phyloP scores from a whole-genome alignment of 2,113 vertebrate genomes.

The Clarias magur region DNA sequence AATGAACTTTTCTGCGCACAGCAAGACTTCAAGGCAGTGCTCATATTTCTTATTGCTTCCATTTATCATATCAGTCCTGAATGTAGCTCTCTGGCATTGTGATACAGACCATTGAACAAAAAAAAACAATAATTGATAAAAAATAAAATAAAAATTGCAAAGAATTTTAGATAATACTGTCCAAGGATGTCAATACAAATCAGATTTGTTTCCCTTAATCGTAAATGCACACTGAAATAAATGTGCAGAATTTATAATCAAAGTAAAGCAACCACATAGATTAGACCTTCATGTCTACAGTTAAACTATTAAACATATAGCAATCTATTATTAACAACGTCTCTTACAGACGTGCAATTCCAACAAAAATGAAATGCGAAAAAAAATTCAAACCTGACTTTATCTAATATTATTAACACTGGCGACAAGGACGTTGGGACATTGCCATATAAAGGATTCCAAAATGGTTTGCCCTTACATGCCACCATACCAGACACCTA shows the following conservation, averaged over 20 bases:
- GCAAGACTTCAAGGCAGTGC: background rate
- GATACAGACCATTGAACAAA: background rate
- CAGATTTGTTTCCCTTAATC: background rate
- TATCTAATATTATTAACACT: background rate
- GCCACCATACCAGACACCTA: constrained; percentile 1
- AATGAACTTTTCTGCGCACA: background rate
- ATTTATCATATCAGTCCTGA: background rate
- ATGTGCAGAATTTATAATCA: background rate
- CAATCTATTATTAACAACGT: background rate
- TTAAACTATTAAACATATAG: background rate
- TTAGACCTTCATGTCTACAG: background rate
- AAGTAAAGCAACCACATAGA: background rate
- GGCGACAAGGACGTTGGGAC: background rate
- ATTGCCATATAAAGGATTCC: background rate
- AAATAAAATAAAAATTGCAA: background rate
- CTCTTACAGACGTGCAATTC: background rate
- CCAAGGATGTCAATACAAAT: background rate
- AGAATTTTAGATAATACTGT: background rate
- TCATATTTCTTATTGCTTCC: constrained; percentile 2
- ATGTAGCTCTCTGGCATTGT: background rate
- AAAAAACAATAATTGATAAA: background rate
- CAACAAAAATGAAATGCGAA: background rate
- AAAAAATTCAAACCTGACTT: background rate
- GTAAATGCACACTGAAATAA: background rate
- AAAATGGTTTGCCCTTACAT: constrained; percentile 18